phyloP scores from a whole-genome alignment of 2,888 invertebrate genomes.

The Hyposoter didymator region DNA sequence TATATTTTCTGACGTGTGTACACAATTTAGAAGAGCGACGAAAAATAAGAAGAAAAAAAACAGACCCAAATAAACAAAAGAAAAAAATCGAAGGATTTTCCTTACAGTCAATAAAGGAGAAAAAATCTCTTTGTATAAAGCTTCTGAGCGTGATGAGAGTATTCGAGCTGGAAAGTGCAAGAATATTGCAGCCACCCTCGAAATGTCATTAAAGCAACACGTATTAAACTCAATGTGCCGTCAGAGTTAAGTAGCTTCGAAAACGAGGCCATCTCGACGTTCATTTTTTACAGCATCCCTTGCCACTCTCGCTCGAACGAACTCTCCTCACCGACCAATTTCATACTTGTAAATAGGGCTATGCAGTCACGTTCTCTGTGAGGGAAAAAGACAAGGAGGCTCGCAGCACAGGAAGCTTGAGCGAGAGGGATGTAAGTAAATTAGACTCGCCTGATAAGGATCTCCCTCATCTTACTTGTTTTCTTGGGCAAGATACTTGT shows the following conservation, averaged over 20 bases:
- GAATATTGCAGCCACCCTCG: constrained; percentile 21
- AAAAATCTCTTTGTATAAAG: background rate
- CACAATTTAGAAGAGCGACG: constrained; percentile 1
- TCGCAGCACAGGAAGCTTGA: constrained; percentile 24
- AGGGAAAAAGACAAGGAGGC: constrained; percentile 84
- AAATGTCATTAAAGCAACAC: constrained; percentile 69
- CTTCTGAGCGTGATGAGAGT: background rate
- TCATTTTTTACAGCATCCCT: constrained; percentile 33
- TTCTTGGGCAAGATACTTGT: constrained; percentile 51
- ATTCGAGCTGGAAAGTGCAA: constrained; percentile 48
- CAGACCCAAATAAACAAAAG: background rate
- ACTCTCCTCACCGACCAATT: constrained; percentile 72
- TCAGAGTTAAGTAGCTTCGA: constrained; percentile 65
- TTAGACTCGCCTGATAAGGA: constrained; percentile 90
- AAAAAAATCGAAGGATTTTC: background rate
- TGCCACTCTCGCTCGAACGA: constrained; percentile 35
- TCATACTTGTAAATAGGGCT: constrained; percentile 87
- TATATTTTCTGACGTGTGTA: constrained; percentile 4
- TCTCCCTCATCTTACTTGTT: constrained; percentile 86
- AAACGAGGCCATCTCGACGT: constrained; percentile 67
- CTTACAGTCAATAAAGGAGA: background rate
- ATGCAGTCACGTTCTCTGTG: constrained; percentile 15
- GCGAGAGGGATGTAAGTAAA: constrained; percentile 90
- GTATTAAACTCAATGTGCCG: constrained; percentile 67
- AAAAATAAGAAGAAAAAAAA: background rate